A percentile compares a stretch with the other conserved stretches of the same genome.
Evolutionary conservation across 2,113 vertebrate species (phyloP).

Genomic region (Anhinga anhinga): DNA sequence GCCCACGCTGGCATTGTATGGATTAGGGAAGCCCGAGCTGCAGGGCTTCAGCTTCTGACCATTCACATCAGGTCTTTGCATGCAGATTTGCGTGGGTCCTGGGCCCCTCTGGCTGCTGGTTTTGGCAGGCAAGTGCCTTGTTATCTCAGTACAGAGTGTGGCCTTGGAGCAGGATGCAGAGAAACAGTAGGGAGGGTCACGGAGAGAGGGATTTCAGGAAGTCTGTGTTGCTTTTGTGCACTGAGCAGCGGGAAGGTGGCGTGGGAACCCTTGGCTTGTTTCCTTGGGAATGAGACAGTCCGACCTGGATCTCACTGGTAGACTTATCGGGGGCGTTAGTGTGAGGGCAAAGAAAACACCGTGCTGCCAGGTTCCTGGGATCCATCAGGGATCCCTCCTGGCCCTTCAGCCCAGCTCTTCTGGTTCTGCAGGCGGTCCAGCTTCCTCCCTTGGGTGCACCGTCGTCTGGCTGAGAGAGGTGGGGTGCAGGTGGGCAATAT

Average conservation of each 20-base stretch:
- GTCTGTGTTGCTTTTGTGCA: neutral
- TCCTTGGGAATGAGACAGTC: neutral
- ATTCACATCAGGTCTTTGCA: neutral
- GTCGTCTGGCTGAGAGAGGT: no score
- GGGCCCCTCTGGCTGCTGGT: neutral
- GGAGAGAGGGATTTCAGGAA: slow-evolving; percentile 34
- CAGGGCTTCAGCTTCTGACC: neutral
- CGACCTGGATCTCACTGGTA: neutral
- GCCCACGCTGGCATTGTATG: neutral
- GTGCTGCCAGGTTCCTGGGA: neutral
- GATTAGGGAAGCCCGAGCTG: neutral
- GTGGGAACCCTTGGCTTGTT: slow-evolving; percentile 24
- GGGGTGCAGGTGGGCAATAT: neutral
- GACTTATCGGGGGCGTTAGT: neutral
- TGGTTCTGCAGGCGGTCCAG: neutral
- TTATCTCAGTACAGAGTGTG: neutral
- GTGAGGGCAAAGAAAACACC: neutral
- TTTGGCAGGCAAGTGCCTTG: neutral
- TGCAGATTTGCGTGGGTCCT: neutral
- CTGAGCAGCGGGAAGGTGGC: slow-evolving; percentile 13
- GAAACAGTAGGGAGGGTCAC: neutral
- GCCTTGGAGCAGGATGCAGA: slow-evolving; percentile 30
- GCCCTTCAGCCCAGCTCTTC: neutral
- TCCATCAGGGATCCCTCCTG: neutral
- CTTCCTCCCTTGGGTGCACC: neutral